phyloP scores from a whole-genome alignment of 2,113 vertebrate species.

The Syrrhaptes paradoxus region DNA sequence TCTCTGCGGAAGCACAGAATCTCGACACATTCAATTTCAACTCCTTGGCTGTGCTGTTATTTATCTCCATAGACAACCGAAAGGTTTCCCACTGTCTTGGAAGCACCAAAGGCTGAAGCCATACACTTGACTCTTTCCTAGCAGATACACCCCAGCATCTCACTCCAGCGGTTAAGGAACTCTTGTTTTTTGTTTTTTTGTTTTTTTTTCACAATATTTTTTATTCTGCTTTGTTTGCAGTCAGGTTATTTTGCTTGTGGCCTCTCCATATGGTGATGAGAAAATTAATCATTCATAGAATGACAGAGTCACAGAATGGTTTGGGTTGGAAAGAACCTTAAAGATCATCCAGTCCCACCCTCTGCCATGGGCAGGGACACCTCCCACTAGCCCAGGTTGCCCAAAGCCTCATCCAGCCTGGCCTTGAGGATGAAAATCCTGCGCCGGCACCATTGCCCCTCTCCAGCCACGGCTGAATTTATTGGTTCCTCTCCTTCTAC shows the following conservation, averaged over 20 bases:
- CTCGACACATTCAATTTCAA: background rate
- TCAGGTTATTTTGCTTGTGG: background rate
- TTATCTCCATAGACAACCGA: background rate
- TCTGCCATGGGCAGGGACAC: too few relatives aligned
- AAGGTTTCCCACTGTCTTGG: background rate
- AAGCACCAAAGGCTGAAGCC: background rate
- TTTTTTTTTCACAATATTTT: background rate
- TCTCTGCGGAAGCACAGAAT: background rate
- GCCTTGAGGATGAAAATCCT: too few relatives aligned
- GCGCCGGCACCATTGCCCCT: too few relatives aligned
- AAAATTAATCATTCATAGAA: background rate
- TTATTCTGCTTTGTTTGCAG: background rate
- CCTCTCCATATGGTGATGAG: background rate
- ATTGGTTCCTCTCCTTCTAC: background rate
- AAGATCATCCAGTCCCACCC: too few relatives aligned
- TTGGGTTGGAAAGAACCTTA: too few relatives aligned
- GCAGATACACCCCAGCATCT: background rate
- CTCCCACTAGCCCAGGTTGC: too few relatives aligned
- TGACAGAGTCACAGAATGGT: background rate
- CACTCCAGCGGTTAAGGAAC: background rate
- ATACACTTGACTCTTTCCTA: background rate
- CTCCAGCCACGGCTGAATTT: background rate
- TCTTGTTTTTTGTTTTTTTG: background rate
- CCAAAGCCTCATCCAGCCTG: too few relatives aligned
- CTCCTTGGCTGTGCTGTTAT: background rate